Conservation (phyloP, 2,888 invertebrate genomes). For the Strigamia crassipes region DNA sequence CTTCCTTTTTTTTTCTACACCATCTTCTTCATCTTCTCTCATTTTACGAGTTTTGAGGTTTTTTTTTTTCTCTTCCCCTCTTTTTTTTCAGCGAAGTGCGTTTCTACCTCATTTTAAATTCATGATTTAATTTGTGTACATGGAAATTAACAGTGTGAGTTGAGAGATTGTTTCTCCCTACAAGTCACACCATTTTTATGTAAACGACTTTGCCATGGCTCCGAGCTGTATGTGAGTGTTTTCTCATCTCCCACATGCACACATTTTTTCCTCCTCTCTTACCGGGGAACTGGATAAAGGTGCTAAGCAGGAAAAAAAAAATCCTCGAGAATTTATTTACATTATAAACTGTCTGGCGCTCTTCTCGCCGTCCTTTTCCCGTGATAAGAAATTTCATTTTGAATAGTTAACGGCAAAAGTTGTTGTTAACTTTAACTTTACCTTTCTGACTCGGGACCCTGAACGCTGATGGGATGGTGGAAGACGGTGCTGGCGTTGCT, state of each 20-base stretch:
- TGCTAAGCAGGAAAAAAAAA: neutral
- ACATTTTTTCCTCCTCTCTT: neutral
- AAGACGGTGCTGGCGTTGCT: neutral
- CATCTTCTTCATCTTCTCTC: neutral
- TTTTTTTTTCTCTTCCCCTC: neutral
- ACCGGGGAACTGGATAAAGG: conserved; percentile 16
- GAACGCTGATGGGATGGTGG: conserved; percentile 1
- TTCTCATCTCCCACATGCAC: neutral
- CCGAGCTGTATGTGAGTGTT: neutral
- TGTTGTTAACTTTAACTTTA: neutral
- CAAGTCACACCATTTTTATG: conserved; percentile 43
- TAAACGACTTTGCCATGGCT: neutral
- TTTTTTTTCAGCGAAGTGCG: neutral
- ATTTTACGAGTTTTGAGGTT: neutral
- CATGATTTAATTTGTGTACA: conserved; percentile 44
- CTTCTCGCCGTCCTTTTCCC: neutral
- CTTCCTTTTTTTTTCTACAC: neutral
- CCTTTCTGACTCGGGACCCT: neutral
- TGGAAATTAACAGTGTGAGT: conserved; percentile 38
- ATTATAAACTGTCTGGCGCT: neutral
- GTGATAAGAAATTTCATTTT: neutral
- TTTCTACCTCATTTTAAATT: conserved; percentile 37
- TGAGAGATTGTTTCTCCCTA: neutral
- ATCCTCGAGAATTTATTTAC: neutral
- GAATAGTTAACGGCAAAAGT: neutral